Conservation (phyloP, 1,140 invertebrate genomes). For the Meloidogyne chitwoodi region DNA sequence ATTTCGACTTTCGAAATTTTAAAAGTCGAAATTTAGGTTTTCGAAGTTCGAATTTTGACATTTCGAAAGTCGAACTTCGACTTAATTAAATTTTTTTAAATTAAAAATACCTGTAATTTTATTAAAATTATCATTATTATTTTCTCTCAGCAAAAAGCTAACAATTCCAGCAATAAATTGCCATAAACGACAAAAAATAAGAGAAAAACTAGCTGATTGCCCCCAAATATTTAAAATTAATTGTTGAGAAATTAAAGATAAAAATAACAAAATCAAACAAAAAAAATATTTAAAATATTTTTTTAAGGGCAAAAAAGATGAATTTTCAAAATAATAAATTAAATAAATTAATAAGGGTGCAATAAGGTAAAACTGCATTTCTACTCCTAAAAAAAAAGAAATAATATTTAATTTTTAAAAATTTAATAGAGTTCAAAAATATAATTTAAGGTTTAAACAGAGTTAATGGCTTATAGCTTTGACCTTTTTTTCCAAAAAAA, state of each 20-base stretch:
- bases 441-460: no score
- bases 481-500: no score
- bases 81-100: no score
- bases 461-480: no score
- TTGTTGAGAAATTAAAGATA: background rate
- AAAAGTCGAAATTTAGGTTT: no score
- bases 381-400: conserved; percentile 24
- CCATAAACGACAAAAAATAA: conserved; percentile 41
- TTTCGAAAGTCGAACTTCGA: no score
- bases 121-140: background rate
- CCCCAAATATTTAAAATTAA: background rate
- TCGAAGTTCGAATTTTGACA: no score
- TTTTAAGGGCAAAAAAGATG: background rate
- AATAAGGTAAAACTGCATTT: conserved; percentile 48
- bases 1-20: no score
- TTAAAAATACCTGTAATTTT: background rate
- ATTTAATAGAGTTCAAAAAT: no score
- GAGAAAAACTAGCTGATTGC: background rate
- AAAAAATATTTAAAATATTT: background rate
- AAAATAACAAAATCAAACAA: background rate
- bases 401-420: no score
- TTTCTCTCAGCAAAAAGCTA: conserved; percentile 20
- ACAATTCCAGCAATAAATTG: conserved; percentile 38
- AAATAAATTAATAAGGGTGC: conserved; percentile 35
- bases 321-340: conserved; percentile 28